Percentiles rank a stretch among this genome's conserved stretches.
Conservation (phyloP, 2,797 vertebrate genomes). For the Miopithecus talapoin region DNA sequence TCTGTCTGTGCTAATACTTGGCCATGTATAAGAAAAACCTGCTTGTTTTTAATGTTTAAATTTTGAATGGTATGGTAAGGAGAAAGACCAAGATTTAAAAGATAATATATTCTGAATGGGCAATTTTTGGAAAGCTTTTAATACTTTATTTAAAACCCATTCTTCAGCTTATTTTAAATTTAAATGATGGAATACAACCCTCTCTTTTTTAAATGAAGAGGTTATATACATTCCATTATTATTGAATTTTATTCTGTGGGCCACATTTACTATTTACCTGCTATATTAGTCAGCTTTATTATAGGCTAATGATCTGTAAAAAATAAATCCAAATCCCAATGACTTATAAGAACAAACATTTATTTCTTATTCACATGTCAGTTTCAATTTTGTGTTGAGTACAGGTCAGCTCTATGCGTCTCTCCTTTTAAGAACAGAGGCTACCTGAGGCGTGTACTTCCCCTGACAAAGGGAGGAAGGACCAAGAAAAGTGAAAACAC, state of each 20-base stretch:
- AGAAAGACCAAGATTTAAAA: background rate
- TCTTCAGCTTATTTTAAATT: slow-evolving; percentile 11
- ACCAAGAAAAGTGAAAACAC: background rate
- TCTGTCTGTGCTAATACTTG: slow-evolving; percentile 15
- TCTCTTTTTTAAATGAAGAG: background rate
- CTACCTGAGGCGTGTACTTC: background rate
- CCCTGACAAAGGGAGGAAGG: background rate
- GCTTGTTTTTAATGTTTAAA: slow-evolving; percentile 25
- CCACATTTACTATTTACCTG: background rate
- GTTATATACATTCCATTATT: background rate
- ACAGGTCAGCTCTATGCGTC: background rate
- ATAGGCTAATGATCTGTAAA: background rate
- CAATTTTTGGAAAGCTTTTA: background rate
- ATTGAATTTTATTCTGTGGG: background rate
- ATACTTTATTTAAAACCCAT: background rate
- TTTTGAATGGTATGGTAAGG: background rate
- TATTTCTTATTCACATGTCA: background rate
- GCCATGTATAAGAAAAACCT: background rate
- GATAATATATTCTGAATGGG: background rate
- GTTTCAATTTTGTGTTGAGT: background rate
- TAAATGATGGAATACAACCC: background rate
- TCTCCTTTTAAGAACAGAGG: background rate
- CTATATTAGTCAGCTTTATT: background rate
- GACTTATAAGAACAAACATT: background rate
- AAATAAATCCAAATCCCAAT: background rate